A percentile compares a stretch with the other conserved stretches of the same genome.
Evolutionary conservation across 53 echinoderm and acorn worm species (phyloP).

Genomic region (Paelopatides confundens): DNA sequence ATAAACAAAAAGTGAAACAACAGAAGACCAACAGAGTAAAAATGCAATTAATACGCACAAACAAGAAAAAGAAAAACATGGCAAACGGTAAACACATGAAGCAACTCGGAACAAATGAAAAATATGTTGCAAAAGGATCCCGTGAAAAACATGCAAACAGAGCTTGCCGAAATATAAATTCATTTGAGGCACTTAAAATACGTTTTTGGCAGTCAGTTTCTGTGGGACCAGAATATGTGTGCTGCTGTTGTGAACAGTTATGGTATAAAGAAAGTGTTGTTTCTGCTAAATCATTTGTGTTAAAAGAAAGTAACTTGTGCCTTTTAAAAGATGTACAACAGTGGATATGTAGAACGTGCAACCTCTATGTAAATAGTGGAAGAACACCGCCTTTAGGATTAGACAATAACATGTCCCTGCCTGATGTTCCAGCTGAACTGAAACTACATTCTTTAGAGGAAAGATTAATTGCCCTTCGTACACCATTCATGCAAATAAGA

Average conservation of each 20-base stretch:
- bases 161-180: not conserved
- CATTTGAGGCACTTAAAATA: not conserved
- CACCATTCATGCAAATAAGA: slow-evolving; percentile 58
- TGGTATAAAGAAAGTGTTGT: slow-evolving; percentile 54
- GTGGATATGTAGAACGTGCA: slow-evolving; percentile 54
- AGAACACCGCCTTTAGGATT: slow-evolving; percentile 42
- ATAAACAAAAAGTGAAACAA: not conserved
- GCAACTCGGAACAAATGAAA: not conserved
- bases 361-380: slow-evolving; percentile 3
- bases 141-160: not conserved
- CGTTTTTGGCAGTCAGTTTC: slow-evolving; percentile 41
- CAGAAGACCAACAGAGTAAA: not conserved
- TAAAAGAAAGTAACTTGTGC: not conserved
- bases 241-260: slow-evolving; percentile 52
- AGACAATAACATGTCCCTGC: slow-evolving; percentile 40
- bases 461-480: slow-evolving; percentile 46
- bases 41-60: not conserved
- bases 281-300: not conserved
- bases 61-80: not conserved
- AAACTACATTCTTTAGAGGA: slow-evolving; percentile 38
- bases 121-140: no score
- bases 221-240: slow-evolving; percentile 46
- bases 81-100: not conserved
- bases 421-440: slow-evolving; percentile 49
- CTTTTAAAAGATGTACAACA: not conserved